Base-by-base conservation (phyloP, 2,797 vertebrate species). In the Helicolenus hilgendorfi region DNA sequence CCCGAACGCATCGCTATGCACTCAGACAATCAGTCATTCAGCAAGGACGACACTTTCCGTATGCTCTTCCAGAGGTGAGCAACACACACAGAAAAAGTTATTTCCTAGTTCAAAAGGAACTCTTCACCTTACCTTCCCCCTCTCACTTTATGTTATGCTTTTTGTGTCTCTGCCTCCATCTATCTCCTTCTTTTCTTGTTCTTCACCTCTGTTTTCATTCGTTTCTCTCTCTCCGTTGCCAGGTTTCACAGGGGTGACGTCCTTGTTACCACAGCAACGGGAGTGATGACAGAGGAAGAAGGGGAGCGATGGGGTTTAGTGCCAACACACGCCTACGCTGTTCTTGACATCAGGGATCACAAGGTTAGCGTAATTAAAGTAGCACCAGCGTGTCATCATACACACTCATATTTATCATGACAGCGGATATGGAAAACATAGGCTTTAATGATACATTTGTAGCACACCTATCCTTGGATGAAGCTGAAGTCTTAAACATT, bases 1-100 rank as follows among this genome's bases (percentile, higher is more conserved):
- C 99, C 99, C 13, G 99, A 99, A 94, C 98, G 99, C 89, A 99
- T 99, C 68, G 99, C 99, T 56, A 99, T 99, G 99, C 99, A 99
- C 95, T 99, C 99, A 71, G 99, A 99, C 96, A 99, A 99, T 96
- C 99, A 99, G 84, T 96, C 98, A 3, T 99, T 99, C 96, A 98
- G 97, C 94, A 98, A 98, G 89, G 98, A 99, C 1, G 98, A 96
- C 95, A 98, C 98, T 65, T 99, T 99, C 97, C 98, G 98, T 76
- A 99, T 99, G 99, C 98, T 99, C 64, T 98, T 98, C 96, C 98
- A 99, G 95, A 99, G 99, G 99, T 99, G 92, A 92, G 35, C 4
- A 2, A 1, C 49, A 11, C 22, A 56, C 31, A 49, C 1, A 71
- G 58, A 26, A 13, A 18, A 2, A 15, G 22, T 27, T 3, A 18